phyloP scores from a whole-genome alignment of 1,140 invertebrate genomes.

The Steinernema khuongi region DNA sequence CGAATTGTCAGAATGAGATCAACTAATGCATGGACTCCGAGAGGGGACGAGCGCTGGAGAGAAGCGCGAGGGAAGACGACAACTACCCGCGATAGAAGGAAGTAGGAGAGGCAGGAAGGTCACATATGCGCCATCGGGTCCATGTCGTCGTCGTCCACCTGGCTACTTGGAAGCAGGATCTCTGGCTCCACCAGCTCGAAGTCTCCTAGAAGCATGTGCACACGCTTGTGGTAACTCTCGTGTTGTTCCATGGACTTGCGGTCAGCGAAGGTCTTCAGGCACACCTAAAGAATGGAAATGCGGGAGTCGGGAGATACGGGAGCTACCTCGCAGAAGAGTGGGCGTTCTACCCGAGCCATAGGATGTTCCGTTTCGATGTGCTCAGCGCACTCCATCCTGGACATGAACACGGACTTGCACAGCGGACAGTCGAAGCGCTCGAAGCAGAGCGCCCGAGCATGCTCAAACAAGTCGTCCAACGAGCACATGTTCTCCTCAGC shows the following conservation, averaged over 20 bases:
- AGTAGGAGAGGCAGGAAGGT: not conserved
- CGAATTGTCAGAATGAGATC: slow-evolving; percentile 5
- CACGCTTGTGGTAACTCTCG: slow-evolving; percentile 54
- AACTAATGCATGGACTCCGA: not conserved
- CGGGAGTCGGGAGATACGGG: not conserved
- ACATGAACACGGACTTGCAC: slow-evolving; percentile 52
- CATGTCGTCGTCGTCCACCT: not conserved
- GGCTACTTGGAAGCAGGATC: slow-evolving; percentile 2
- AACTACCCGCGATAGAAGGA: not conserved
- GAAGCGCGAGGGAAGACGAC: not conserved
- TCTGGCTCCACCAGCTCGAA: slow-evolving; percentile 27
- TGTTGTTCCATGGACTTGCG: slow-evolving; percentile 52
- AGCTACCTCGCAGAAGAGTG: slow-evolving; percentile 55
- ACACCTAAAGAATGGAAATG: slow-evolving; percentile 38
- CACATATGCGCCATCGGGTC: not conserved
- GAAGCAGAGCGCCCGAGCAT: slow-evolving; percentile 50
- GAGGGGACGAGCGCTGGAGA: not conserved
- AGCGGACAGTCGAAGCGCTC: slow-evolving; percentile 54
- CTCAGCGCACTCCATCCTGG: slow-evolving; percentile 49
- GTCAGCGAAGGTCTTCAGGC: slow-evolving; percentile 49
- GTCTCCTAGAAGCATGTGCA: slow-evolving; percentile 38
- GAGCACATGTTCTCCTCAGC: slow-evolving; percentile 30
- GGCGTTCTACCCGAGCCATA: slow-evolving; percentile 41
- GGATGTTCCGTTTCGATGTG: slow-evolving; percentile 52
- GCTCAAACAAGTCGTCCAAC: slow-evolving; percentile 48